Evolutionary conservation across 2,888 invertebrate species (phyloP).

Genomic region (Amblyjoppa proteus): DNA sequence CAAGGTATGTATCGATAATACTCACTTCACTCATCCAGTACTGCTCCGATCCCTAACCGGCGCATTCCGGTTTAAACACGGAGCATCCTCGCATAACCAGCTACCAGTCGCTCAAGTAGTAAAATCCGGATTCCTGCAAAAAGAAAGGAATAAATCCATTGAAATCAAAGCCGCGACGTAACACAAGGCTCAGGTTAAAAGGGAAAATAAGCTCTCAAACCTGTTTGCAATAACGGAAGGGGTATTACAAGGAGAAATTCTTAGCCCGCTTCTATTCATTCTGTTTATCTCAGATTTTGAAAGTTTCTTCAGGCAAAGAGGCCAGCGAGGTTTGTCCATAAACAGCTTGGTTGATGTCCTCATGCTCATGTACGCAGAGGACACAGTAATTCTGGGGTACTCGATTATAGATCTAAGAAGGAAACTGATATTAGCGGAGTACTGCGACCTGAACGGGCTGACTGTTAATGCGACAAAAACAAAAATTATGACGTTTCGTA

Average conservation of each 20-base stretch:
- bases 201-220: not conserved
- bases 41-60: no score
- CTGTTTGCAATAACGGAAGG: no score
- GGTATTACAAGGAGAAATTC: no score
- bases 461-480: slow-evolving; percentile 59
- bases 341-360: slow-evolving; percentile 46
- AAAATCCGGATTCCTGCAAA: no score
- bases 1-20: no score
- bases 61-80: no score
- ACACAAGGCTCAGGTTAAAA: slow-evolving; percentile 18
- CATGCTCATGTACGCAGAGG: slow-evolving; percentile 66
- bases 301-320: slow-evolving; percentile 34
- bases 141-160: no score
- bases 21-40: no score
- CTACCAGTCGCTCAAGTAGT: no score
- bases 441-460: slow-evolving; percentile 61
- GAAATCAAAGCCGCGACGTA: no score
- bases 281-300: slow-evolving; percentile 60
- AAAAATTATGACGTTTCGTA: slow-evolving; percentile 45
- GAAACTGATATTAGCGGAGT: slow-evolving; percentile 58
- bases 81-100: no score
- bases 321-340: slow-evolving; percentile 51
- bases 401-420: slow-evolving; percentile 46
- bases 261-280: slow-evolving; percentile 23
- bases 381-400: slow-evolving; percentile 64